Evolutionary conservation across 2,113 vertebrate species (phyloP), one percentile per base, ranked within the genome.

Genomic region (Bufo bufo): DNA sequence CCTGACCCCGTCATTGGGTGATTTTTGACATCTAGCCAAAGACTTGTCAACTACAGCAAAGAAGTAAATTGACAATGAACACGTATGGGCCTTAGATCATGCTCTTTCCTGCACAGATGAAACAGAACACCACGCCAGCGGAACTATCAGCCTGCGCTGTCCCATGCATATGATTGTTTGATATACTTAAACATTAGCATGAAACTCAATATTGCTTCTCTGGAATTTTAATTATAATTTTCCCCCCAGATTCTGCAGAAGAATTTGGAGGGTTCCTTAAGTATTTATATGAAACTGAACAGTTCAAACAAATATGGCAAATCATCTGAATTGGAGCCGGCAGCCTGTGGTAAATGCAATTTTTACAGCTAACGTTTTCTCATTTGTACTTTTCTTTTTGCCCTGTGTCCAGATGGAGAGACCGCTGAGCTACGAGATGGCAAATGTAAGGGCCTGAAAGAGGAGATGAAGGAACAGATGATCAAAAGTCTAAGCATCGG

Each of bases 201-300:
- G 87, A 84, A 89, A 89, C 72, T 77, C 49, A 78, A 89, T 89
- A 89, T 89, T 78, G 47, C 47, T 69, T 77, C 20, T 66, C 82
- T 89, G 81, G 72, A 33, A 89, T 89, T 84, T 89, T 89, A 89
- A 89, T 89, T 84, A 89, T 77, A 33, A 9, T 66, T 58, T 89
- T 77, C 56, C 71, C 69, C 54, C 56, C 23, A 33, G 61, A 56
- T 52, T 65, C 58, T 43, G 7, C 69, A 63, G 12, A 82, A 87
- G n/a, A 58, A 77, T 84, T 84, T 52, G 59, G 69, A 88, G 49
- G 69, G 71, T 56, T 52, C 19, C 72, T 65, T 16, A 63, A 69
- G 6, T 54, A 63, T 83, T 83, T 88, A 71, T 77, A 16, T 65
- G 81, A 83, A 47, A 84, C 16, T 84, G 72, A 84, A 75, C 54